These are phyloP conservation scores for Thamnophis elegans DNA, from an alignment of 2,797 vertebrate genomes.

Conservation along the genomic window DNA sequence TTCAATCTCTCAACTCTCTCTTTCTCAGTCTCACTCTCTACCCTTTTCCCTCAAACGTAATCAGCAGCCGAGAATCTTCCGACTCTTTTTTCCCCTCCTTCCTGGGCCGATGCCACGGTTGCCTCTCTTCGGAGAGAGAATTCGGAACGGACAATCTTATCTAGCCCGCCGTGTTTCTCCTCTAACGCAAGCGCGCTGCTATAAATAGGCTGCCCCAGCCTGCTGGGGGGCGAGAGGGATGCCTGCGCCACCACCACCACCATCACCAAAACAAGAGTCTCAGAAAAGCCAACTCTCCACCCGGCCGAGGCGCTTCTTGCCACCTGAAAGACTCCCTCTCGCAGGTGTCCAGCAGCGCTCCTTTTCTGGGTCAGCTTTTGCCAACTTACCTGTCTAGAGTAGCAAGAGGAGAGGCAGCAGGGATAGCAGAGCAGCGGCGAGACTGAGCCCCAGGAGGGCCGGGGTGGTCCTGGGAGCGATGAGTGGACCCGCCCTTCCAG, in stretches of 20 bases:
- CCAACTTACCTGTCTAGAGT: slow-evolving; percentile 51
- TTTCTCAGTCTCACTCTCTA: not conserved
- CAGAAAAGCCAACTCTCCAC: not conserved
- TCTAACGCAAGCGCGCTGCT: not conserved
- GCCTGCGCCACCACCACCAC: not conserved
- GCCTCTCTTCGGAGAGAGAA: not conserved
- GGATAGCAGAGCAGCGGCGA: slow-evolving; percentile 60
- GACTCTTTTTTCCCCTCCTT: not conserved
- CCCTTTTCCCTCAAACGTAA: not conserved
- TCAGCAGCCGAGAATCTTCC: not conserved
- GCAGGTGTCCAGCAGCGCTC: slow-evolving; percentile 18
- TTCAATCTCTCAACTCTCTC: not conserved
- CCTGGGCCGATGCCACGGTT: not conserved
- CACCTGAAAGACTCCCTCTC: slow-evolving; percentile 1
- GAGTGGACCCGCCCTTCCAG: slow-evolving; percentile 61
- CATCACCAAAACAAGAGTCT: not conserved
- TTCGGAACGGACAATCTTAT: not conserved
- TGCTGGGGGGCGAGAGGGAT: not conserved
- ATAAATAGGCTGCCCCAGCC: not conserved
- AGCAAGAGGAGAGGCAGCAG: slow-evolving; percentile 59
- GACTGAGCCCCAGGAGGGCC: slow-evolving; percentile 59
- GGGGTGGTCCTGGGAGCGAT: slow-evolving; percentile 42
- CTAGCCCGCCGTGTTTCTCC: not conserved
- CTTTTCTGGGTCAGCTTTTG: slow-evolving; percentile 4
- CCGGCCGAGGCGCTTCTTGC: slow-evolving; percentile 19